Conservation (phyloP, 2,797 vertebrate genomes). For the Euthynnus affinis region DNA sequence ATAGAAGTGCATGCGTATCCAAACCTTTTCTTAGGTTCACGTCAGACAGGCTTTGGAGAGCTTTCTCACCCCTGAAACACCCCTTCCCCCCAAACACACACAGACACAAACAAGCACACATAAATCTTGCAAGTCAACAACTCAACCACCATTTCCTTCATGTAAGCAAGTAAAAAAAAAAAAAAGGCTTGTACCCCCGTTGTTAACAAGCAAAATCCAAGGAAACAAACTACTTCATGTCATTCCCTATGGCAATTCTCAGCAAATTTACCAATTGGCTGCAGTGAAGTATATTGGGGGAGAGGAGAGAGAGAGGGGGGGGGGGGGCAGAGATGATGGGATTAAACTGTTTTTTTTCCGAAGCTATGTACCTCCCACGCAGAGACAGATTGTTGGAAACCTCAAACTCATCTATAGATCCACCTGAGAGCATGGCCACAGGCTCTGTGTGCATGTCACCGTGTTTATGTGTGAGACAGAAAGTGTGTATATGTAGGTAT, state of each 20-base stretch:
- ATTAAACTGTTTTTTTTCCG: slow-evolving; percentile 68
- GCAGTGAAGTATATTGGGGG: slow-evolving; percentile 38
- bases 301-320: slow-evolving; percentile 9
- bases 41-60: slow-evolving; percentile 42
- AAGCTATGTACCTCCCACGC: slow-evolving; percentile 70
- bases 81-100: slow-evolving; percentile 30
- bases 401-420: slow-evolving; percentile 54
- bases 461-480: slow-evolving; percentile 21
- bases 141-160: background rate
- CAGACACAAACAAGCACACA: slow-evolving; percentile 5
- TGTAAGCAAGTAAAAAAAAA: background rate
- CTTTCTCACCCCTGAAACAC: slow-evolving; percentile 27
- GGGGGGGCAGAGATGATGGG: slow-evolving; percentile 45
- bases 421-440: slow-evolving; percentile 45
- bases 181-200: slow-evolving; percentile 2
- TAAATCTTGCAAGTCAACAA: slow-evolving; percentile 6
- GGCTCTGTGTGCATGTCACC: slow-evolving; percentile 35
- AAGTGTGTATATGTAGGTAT: slow-evolving; percentile 34
- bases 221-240: slow-evolving; percentile 31
- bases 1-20: slow-evolving; percentile 31
- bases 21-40: slow-evolving; percentile 36
- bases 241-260: slow-evolving; percentile 41
- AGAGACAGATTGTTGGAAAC: slow-evolving; percentile 56
- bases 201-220: slow-evolving; percentile 44
- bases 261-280: slow-evolving; percentile 49